These are phyloP conservation scores for Lepisosteus oculatus DNA, from an alignment of 2,113 vertebrate genomes.

Conservation along the genomic window DNA sequence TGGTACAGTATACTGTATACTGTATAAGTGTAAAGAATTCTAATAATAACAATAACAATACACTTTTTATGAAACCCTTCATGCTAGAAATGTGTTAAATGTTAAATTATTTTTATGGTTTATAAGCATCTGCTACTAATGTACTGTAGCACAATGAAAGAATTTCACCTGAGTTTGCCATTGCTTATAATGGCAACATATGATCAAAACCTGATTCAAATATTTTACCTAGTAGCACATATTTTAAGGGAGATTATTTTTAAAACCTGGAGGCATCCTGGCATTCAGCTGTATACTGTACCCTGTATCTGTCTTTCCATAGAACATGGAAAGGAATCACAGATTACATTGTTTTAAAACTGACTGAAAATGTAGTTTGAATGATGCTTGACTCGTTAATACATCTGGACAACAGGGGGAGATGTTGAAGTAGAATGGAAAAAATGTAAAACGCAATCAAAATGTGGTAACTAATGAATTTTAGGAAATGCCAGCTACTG, in stretches of 20 bases:
- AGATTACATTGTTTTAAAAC: too few relatives aligned
- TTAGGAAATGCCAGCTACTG: too few relatives aligned
- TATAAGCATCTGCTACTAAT: not conserved
- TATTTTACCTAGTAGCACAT: conserved; percentile 1
- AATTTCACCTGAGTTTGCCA: not conserved
- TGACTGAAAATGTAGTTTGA: too few relatives aligned
- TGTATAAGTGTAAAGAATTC: too few relatives aligned
- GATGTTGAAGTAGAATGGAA: too few relatives aligned
- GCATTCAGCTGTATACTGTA: conserved; percentile 9
- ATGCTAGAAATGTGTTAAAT: not conserved
- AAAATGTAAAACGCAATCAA: too few relatives aligned
- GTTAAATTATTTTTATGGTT: not conserved
- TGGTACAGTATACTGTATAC: too few relatives aligned
- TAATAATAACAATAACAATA: too few relatives aligned
- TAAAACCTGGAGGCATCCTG: conserved; percentile 10
- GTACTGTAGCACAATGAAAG: not conserved
- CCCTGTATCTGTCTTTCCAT: conserved; percentile 9
- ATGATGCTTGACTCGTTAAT: too few relatives aligned
- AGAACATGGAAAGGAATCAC: not conserved
- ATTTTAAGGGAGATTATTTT: not conserved
- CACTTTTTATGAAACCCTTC: not conserved
- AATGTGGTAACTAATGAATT: too few relatives aligned
- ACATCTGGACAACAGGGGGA: too few relatives aligned
- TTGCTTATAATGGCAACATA: conserved; percentile 9
- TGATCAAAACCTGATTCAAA: conserved; percentile 7